These are phyloP conservation scores for Acanthopleura granulata DNA, from an alignment of 2,888 invertebrate species.

Conservation along the genomic window DNA sequence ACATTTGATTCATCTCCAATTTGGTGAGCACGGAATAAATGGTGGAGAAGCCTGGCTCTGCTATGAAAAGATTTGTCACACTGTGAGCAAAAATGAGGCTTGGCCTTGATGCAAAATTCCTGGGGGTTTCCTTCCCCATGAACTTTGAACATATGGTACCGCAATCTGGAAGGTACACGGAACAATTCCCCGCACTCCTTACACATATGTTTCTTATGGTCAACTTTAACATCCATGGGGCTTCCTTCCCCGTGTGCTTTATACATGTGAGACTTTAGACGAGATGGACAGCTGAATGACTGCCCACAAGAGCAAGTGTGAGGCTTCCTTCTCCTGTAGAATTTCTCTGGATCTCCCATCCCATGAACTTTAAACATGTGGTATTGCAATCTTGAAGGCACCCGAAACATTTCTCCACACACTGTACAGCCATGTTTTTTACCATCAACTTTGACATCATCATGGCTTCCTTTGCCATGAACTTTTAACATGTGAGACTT, in stretches of 20 bases:
- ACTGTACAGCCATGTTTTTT: not conserved
- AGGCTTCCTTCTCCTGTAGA: too few species aligned
- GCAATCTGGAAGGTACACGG: not conserved
- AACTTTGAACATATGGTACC: not conserved
- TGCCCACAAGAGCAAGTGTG: not conserved
- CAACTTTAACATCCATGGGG: not conserved
- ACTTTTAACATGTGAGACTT: not conserved
- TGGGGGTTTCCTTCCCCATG: not conserved
- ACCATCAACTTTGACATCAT: not conserved
- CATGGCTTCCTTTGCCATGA: not conserved
- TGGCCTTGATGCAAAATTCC: not conserved
- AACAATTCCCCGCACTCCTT: not conserved
- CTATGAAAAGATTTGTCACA: constrained; percentile 6
- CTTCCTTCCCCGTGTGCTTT: not conserved
- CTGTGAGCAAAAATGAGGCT: not conserved
- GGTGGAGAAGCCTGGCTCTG: not conserved
- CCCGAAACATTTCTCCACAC: not conserved
- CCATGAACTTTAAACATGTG: not conserved
- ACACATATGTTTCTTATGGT: not conserved
- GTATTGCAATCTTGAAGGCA: not conserved
- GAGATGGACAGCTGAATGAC: not conserved
- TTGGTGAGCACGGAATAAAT: not conserved
- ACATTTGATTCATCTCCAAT: not conserved
- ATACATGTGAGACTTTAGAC: not conserved
- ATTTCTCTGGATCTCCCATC: not conserved